These are phyloP conservation scores for Pammene fasciana DNA, from an alignment of 2,888 invertebrate species.

Conservation along the genomic window DNA sequence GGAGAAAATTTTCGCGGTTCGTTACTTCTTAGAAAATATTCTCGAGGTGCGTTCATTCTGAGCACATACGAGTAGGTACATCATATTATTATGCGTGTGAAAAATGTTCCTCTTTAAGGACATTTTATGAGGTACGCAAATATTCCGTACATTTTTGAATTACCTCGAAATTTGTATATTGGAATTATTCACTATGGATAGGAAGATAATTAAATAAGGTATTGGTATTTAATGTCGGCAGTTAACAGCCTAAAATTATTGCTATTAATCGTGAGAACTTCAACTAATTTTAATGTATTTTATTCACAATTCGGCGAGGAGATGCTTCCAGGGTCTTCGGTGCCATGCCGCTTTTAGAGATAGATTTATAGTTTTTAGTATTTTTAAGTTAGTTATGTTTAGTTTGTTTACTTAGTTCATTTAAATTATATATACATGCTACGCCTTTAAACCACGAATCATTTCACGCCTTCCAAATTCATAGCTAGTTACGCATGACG, in stretches of 20 bases:
- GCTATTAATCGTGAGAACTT: too few relatives aligned
- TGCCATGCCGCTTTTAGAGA: too few relatives aligned
- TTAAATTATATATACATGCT: too few relatives aligned
- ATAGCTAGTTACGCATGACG: not conserved
- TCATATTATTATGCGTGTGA: conserved; percentile 16
- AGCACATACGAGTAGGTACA: conserved; percentile 8
- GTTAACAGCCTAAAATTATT: too few relatives aligned
- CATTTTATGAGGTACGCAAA: not conserved
- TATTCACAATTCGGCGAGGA: too few relatives aligned
- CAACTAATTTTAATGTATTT: too few relatives aligned
- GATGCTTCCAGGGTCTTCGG: too few relatives aligned
- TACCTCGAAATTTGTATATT: too few relatives aligned
- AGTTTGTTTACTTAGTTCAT: too few relatives aligned
- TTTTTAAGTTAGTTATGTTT: not conserved
- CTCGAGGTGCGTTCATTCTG: conserved; percentile 31
- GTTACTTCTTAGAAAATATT: conserved; percentile 43
- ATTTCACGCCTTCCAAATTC: not conserved
- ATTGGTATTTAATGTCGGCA: too few relatives aligned
- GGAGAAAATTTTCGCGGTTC: conserved; percentile 49
- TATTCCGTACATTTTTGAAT: not conserved
- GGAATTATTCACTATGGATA: too few relatives aligned
- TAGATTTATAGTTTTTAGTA: not conserved
- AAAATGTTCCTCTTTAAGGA: not conserved
- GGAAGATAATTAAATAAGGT: too few relatives aligned
- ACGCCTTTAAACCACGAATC: not conserved